Conservation (phyloP, 2,113 vertebrate species). For the Microtus pennsylvanicus region DNA sequence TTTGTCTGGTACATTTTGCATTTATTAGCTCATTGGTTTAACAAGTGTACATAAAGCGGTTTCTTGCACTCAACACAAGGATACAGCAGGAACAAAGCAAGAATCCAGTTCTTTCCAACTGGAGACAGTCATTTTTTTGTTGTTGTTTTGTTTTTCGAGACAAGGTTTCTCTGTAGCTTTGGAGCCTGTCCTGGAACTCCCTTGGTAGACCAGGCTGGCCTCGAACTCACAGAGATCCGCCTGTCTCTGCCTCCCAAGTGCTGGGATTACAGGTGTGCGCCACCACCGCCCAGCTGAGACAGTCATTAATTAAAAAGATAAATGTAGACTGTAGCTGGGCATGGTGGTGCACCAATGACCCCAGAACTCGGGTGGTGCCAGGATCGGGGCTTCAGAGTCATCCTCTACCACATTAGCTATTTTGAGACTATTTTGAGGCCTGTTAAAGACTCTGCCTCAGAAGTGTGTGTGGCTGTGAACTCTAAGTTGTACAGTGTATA, state of each 20-base stretch:
- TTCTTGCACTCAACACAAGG: not conserved
- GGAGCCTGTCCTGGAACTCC: no score
- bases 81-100: not conserved
- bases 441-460: not conserved
- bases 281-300: no score
- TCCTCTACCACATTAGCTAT: no score
- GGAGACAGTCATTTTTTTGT: not conserved
- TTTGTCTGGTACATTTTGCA: not conserved
- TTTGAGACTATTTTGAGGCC: not conserved
- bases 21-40: not conserved
- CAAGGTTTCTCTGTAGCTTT: no score
- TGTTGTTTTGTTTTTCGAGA: no score
- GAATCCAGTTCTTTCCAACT: not conserved
- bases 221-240: no score
- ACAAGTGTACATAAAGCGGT: not conserved
- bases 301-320: not conserved
- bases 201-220: no score
- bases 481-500: not conserved
- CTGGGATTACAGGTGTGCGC: no score
- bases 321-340: not conserved
- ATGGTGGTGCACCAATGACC: not conserved
- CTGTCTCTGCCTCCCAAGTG: no score
- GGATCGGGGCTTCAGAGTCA: no score
- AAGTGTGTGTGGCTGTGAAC: not conserved
- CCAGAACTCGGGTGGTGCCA: not conserved